These are phyloP conservation scores for Amaurobius ferox DNA, from an alignment of 2,888 invertebrate genomes.

Conservation along the genomic window DNA sequence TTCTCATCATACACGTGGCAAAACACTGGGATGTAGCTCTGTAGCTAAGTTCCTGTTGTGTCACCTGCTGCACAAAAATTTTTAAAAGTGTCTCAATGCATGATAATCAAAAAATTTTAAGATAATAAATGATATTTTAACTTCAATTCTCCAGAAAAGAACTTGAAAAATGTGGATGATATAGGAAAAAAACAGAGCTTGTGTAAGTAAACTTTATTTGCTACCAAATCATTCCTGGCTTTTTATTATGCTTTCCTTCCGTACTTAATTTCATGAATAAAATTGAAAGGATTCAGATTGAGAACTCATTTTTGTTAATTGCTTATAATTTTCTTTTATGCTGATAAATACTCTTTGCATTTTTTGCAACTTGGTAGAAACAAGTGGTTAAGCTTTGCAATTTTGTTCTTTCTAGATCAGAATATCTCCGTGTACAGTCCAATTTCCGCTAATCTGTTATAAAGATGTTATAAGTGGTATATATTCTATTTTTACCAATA, in stretches of 20 bases:
- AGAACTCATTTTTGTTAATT: too few species aligned
- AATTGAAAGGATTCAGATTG: too few species aligned
- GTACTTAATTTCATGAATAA: too few species aligned
- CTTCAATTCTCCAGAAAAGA: constrained; percentile 14
- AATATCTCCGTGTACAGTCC: too few species aligned
- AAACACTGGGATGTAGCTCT: not conserved
- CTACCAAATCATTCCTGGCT: not conserved
- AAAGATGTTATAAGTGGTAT: too few species aligned
- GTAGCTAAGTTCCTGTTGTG: not conserved
- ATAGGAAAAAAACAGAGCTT: not conserved
- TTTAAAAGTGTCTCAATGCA: not conserved
- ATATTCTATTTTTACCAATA: too few species aligned
- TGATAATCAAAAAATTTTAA: constrained; percentile 3
- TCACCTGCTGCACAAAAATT: not conserved
- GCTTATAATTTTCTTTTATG: too few species aligned
- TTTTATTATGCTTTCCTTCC: not conserved
- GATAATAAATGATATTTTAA: not conserved
- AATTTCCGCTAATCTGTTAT: too few species aligned
- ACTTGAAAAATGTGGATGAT: constrained; percentile 5
- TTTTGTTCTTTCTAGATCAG: too few species aligned
- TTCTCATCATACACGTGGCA: not conserved
- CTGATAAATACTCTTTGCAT: too few species aligned
- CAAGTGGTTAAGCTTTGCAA: too few species aligned
- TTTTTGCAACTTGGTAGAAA: too few species aligned
- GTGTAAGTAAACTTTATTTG: constrained; percentile 10